Evolutionary conservation across 2,113 vertebrate genomes (phyloP).

Genomic region (Emydura subglobosa): DNA sequence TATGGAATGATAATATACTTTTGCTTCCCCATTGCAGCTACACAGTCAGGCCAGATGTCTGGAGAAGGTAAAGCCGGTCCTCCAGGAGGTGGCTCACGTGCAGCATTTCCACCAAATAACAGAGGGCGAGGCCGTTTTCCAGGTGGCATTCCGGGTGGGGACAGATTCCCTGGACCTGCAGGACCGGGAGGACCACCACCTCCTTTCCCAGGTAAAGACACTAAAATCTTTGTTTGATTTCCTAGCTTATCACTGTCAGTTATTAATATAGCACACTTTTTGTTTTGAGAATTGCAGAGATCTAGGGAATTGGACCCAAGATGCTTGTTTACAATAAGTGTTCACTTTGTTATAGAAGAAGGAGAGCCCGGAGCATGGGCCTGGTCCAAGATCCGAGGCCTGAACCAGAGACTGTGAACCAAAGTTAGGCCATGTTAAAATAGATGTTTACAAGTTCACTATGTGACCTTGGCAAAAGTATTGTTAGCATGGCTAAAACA

Average conservation of each 20-base stretch:
- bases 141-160: conserved; percentile 92
- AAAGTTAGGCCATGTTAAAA: no score
- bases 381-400: no score
- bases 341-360: no score
- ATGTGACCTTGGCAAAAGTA: no score
- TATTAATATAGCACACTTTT: conserved; percentile 57
- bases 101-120: conserved; percentile 92
- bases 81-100: conserved; percentile 89
- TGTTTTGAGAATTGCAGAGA: conserved; percentile 57
- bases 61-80: conserved; percentile 98
- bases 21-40: conserved; percentile 80
- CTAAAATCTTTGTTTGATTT: background rate
- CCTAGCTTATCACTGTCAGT: conserved; percentile 51
- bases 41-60: conserved; percentile 98
- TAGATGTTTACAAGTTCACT: no score
- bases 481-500: no score
- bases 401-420: no score
- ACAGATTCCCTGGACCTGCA: conserved; percentile 94
- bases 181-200: conserved; percentile 96
- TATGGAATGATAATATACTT: background rate
- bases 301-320: conserved; percentile 62
- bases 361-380: no score
- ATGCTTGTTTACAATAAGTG: conserved; percentile 53
- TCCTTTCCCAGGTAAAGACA: conserved; percentile 92
- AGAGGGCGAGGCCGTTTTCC: conserved; percentile 95